A percentile compares a stretch with the other conserved stretches of the same genome.
Evolutionary conservation across 37 sponge, comb jelly and placozoan genomes (phyloP).

Genomic region (Lycopodina hypogea): DNA sequence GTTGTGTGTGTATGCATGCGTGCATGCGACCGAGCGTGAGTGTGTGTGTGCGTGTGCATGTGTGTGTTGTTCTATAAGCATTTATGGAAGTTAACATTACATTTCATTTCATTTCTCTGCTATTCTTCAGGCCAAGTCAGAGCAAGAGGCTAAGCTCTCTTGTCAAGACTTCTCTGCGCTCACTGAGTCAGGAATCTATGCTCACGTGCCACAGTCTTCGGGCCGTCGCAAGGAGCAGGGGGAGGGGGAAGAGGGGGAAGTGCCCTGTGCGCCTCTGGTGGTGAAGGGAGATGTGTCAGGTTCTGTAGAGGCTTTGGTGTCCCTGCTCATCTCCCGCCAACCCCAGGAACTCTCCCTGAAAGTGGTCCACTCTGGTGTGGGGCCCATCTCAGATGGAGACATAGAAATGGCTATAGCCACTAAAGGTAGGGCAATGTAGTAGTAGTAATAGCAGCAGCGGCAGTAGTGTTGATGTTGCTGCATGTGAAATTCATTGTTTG

Average conservation of each 20-base stretch:
- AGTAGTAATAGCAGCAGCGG: not conserved
- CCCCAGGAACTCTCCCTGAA: slow-evolving; percentile 54
- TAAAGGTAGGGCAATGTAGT: slow-evolving; percentile 45
- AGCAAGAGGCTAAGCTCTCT: slow-evolving; percentile 1
- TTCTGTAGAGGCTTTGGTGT: slow-evolving; percentile 62
- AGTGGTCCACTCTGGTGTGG: slow-evolving; percentile 67
- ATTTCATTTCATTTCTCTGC: no score
- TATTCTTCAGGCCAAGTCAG: not conserved
- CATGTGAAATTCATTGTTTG: no score
- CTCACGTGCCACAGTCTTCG: not conserved
- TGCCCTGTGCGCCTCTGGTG: slow-evolving; percentile 14
- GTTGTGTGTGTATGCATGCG: no score
- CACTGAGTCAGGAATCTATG: not conserved
- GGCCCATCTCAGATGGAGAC: slow-evolving; percentile 60
- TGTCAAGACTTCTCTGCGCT: not conserved
- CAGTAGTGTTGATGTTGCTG: no score
- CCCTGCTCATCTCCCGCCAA: slow-evolving; percentile 26
- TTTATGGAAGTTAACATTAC: no score
- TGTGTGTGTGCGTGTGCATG: no score
- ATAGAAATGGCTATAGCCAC: slow-evolving; percentile 62
- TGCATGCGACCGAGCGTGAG: no score
- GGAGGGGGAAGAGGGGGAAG: not conserved
- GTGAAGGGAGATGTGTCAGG: slow-evolving; percentile 73
- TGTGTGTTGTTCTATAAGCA: no score
- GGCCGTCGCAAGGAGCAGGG: not conserved